These are phyloP conservation scores for Campylomormyrus numenius DNA, from an alignment of 2,113 vertebrate species.

Conservation along the genomic window DNA sequence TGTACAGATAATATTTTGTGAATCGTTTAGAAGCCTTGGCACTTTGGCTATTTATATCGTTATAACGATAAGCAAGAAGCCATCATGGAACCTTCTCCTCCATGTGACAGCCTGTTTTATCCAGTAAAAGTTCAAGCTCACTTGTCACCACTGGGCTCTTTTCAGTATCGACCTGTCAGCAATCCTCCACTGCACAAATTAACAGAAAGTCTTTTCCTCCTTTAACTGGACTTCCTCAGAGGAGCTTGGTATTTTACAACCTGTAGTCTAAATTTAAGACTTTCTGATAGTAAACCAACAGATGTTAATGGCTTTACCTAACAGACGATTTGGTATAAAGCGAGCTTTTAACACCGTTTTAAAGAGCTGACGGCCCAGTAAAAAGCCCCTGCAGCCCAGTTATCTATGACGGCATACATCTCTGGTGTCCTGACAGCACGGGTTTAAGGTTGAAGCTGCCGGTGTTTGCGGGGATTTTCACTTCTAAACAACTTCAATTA, in stretches of 20 bases:
- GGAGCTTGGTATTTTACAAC: conserved; percentile 12
- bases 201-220: not conserved
- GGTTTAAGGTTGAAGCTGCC: conserved; percentile 16
- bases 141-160: not conserved
- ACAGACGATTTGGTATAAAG: conserved; percentile 19
- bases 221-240: conserved; percentile 4
- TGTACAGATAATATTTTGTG: not conserved
- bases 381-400: conserved; percentile 6
- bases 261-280: conserved; percentile 14
- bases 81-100: not conserved
- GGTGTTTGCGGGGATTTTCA: conserved; percentile 27
- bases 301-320: conserved; percentile 25
- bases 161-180: not conserved
- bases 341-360: conserved; percentile 17
- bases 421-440: not conserved
- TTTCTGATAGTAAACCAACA: conserved; percentile 14
- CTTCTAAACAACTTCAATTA: conserved; percentile 31
- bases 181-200: not conserved
- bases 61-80: not conserved
- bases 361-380: conserved; percentile 18
- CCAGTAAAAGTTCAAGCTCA: not conserved
- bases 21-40: not conserved
- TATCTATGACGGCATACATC: not conserved
- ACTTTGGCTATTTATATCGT: not conserved
- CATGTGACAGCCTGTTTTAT: not conserved